Evolutionary conservation across 2,113 vertebrate species (phyloP).

Genomic region (Zosterops lateralis): DNA sequence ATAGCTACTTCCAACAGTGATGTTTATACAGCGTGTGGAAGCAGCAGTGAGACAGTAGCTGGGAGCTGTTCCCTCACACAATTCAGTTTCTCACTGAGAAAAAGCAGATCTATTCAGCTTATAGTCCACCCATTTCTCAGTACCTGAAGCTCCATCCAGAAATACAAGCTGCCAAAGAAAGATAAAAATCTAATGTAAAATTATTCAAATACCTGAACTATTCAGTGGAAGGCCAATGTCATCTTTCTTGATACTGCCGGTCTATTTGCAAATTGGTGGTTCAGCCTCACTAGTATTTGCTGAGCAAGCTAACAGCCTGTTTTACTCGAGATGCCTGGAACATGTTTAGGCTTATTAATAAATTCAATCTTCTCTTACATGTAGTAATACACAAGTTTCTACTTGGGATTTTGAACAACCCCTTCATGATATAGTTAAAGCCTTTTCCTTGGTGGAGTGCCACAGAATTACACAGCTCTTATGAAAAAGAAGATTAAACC

Average conservation of each 20-base stretch:
- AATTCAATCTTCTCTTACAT: not conserved
- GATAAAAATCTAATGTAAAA: not conserved
- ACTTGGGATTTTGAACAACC: not conserved
- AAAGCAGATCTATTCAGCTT: not conserved
- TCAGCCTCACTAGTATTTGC: not conserved
- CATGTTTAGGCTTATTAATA: constrained; percentile 1
- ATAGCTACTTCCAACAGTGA: not conserved
- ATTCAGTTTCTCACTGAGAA: not conserved
- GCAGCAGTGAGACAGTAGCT: not conserved
- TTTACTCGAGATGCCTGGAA: not conserved
- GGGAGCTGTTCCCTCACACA: not conserved
- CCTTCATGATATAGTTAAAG: not conserved
- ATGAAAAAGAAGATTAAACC: not conserved
- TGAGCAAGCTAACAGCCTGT: not conserved
- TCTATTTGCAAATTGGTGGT: not conserved
- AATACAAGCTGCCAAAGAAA: not conserved
- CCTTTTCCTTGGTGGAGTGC: not conserved
- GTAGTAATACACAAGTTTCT: not conserved
- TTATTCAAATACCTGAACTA: not conserved
- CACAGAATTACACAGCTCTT: not conserved
- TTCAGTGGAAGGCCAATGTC: not conserved
- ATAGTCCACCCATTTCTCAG: not conserved
- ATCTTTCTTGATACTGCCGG: not conserved
- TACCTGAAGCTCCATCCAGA: not conserved
- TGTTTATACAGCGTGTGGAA: not conserved